A percentile compares a stretch with the other conserved stretches of the same genome.
Evolutionary conservation across 2,113 vertebrate genomes (phyloP).

Genomic region (Varanus komodoensis): DNA sequence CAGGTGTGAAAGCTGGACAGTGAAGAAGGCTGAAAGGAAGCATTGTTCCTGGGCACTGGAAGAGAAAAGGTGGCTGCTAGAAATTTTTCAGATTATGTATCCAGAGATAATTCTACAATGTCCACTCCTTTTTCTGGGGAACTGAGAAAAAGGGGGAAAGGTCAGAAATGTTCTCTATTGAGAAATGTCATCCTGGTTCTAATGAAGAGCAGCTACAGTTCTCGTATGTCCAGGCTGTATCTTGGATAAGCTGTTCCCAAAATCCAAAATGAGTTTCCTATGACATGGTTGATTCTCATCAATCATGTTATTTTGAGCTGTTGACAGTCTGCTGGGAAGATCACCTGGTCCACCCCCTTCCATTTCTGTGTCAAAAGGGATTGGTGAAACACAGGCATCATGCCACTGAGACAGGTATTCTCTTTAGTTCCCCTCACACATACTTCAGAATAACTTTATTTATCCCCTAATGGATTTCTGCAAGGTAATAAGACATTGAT

Average conservation of each 20-base stretch:
- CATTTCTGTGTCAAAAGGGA: constrained; percentile 64
- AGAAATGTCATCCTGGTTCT: not conserved
- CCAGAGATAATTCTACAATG: too few species aligned
- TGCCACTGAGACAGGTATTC: constrained; percentile 77
- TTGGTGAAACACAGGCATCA: constrained; percentile 68
- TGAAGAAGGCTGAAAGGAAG: too few species aligned
- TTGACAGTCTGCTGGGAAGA: constrained; percentile 74
- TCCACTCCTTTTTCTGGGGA: not conserved
- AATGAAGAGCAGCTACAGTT: not conserved
- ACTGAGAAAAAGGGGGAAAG: not conserved
- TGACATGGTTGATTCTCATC: constrained; percentile 74
- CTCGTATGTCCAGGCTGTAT: constrained; percentile 66
- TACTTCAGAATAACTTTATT: constrained; percentile 79
- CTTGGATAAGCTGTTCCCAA: constrained; percentile 60
- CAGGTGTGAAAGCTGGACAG: too few species aligned
- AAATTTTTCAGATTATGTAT: too few species aligned
- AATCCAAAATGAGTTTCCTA: constrained; percentile 68
- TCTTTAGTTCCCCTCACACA: constrained; percentile 59
- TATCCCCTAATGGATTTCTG: constrained; percentile 81
- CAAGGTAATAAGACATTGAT: constrained; percentile 75
- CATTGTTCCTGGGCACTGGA: too few species aligned
- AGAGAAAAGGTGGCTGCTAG: too few species aligned
- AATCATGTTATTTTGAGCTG: constrained; percentile 75
- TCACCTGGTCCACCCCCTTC: constrained; percentile 72
- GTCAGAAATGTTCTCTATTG: not conserved